Evolutionary conservation across 2,113 vertebrate species (phyloP).

Genomic region (Neomonachus schauinslandi): DNA sequence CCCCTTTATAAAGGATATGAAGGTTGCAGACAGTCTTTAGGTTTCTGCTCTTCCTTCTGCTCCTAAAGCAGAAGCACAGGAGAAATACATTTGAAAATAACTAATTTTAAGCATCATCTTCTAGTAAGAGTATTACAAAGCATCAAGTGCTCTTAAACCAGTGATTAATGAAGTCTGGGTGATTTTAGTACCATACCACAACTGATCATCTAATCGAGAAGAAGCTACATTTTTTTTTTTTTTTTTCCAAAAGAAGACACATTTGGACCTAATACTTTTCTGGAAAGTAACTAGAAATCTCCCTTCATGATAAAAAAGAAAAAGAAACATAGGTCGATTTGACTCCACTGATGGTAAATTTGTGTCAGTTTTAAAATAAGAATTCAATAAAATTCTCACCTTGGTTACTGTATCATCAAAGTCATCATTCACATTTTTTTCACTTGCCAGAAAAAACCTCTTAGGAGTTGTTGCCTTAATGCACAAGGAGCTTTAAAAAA

Average conservation of each 20-base stretch:
- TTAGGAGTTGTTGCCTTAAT: background rate
- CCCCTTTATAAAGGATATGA: background rate
- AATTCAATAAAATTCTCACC: constrained; percentile 61
- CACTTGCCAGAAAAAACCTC: constrained; percentile 30
- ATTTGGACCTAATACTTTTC: background rate
- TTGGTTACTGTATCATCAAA: constrained; percentile 52
- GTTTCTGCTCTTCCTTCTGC: background rate
- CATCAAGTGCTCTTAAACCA: background rate
- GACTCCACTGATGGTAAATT: background rate
- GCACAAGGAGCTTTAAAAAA: background rate
- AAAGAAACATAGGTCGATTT: background rate
- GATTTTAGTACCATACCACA: background rate
- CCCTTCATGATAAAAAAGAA: background rate
- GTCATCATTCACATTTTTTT: constrained; percentile 30
- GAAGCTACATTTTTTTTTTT: background rate
- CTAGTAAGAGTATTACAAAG: background rate
- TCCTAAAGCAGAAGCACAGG: background rate
- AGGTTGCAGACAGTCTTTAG: background rate
- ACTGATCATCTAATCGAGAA: background rate
- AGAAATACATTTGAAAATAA: background rate
- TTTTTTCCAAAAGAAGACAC: background rate
- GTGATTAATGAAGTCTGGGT: background rate
- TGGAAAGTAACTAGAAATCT: background rate
- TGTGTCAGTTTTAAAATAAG: background rate
- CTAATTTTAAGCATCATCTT: background rate